Evolutionary conservation across 2,113 vertebrate genomes (phyloP).

Genomic region (Salvelinus alpinus): DNA sequence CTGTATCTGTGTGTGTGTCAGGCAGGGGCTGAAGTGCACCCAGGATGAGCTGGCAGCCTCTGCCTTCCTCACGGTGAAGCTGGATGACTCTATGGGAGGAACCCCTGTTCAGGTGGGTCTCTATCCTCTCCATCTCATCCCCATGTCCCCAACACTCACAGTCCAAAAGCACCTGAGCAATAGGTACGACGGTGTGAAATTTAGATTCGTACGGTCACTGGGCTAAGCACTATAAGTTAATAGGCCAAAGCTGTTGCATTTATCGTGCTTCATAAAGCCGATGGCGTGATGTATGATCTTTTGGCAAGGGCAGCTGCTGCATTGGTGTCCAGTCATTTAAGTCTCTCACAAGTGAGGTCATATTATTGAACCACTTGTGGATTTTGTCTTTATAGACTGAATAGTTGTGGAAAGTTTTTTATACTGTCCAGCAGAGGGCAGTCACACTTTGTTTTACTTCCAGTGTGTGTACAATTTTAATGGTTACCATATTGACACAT

Average conservation of each 20-base stretch:
- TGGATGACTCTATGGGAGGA: slow-evolving; percentile 78
- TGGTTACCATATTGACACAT: background rate
- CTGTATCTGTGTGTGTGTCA: slow-evolving; percentile 37
- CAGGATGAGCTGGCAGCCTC: slow-evolving; percentile 75
- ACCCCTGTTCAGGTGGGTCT: slow-evolving; percentile 73
- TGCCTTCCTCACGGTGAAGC: slow-evolving; percentile 72
- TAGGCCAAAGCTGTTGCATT: background rate
- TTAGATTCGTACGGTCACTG: too few relatives aligned
- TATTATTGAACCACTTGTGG: background rate
- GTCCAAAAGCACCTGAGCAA: background rate
- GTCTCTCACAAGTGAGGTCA: background rate
- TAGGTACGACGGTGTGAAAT: too few relatives aligned
- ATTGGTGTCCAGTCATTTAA: background rate
- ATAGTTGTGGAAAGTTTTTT: background rate
- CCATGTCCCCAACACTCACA: background rate
- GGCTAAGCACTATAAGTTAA: background rate
- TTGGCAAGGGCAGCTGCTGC: background rate
- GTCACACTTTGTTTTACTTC: background rate
- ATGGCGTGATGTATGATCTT: background rate
- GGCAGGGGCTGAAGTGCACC: slow-evolving; percentile 79
- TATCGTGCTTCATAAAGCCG: background rate
- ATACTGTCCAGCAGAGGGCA: slow-evolving; percentile 51
- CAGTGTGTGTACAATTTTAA: background rate
- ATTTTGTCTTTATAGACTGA: background rate
- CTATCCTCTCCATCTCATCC: background rate